Base-by-base conservation (phyloP, 2,797 vertebrate genomes). In the Liasis olivaceus region DNA sequence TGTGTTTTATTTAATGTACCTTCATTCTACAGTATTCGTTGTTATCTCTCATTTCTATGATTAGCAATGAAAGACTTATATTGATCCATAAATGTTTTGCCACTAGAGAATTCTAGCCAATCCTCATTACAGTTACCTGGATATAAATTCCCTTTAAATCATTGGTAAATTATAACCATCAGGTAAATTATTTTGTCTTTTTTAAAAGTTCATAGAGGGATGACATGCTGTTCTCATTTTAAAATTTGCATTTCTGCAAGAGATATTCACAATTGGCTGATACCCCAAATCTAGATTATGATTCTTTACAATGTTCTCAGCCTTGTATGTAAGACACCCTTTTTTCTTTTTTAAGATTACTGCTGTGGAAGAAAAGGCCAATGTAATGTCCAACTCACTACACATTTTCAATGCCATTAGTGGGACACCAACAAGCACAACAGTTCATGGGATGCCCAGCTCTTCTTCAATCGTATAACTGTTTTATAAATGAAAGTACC, bases 341-440 rank as follows among this genome's bases (percentile, higher is more conserved):
- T 22, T 96, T 95, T 96, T 15, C 59, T 36, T 26, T 96, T 96
- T 97, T 89, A 85, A 99, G 99, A 99, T 99, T 92, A 98, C 97
- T 94, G 97, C 98, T 0, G 98, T 98, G 96, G 99, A 99, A 47
- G 98, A 99, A 60, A 98, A 99, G 96, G 98, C 97, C 42, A 98
- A 95, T n/a, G 92, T 98, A 26, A 98, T 99, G 94, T 98, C 99
- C 0, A 98, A 99, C 95, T 99, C 99, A 0, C 96, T 99, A 95
- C 99, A 99, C 94, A 99, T 99, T 97, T 99, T 99, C 97, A 99
- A 99, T 1, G 99, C 99, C 97, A 99, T 99, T 97, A 99, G 99
- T 7, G 99, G 99, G 95, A 99, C 99, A 4, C 98, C 99, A 5
- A 98, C 98, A 96, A 98, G 98, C 96, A 98, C 98, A 96, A 97